Conservation (phyloP, 1,140 invertebrate genomes). For the Mamestra configurata region DNA sequence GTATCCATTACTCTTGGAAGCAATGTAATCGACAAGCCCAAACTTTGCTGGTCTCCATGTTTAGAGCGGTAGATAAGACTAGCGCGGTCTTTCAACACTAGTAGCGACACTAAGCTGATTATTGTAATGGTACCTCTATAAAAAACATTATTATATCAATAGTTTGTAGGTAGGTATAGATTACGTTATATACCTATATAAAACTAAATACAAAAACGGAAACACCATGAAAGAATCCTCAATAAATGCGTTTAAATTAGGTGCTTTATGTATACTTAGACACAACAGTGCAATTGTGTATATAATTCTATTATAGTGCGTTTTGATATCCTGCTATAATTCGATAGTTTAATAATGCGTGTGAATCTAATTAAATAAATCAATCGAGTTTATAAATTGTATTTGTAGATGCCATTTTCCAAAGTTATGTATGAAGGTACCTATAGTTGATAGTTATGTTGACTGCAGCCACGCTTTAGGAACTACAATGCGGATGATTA, state of each 20-base stretch:
- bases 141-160: not conserved
- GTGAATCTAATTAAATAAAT: constrained; percentile 32
- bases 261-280: constrained; percentile 64
- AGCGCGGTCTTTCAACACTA: not conserved
- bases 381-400: constrained; percentile 44
- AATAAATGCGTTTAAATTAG: constrained; percentile 52
- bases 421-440: constrained; percentile 38
- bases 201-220: constrained; percentile 8
- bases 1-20: not conserved
- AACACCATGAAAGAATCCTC: constrained; percentile 33
- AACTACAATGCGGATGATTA: not conserved
- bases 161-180: constrained; percentile 1
- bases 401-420: constrained; percentile 43
- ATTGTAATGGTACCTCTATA: not conserved
- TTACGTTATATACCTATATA: not conserved
- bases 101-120: not conserved
- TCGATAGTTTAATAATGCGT: constrained; percentile 20
- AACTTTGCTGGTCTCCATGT: too few relatives aligned
- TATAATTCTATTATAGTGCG: constrained; percentile 58
- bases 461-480: constrained; percentile 11
- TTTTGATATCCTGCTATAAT: constrained; percentile 29
- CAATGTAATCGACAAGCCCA: not conserved
- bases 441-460: constrained; percentile 8
- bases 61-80: not conserved
- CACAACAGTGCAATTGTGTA: constrained; percentile 73